Evolutionary conservation across 1,140 invertebrate genomes (phyloP).

Genomic region (Hylaeus volcanicus): DNA sequence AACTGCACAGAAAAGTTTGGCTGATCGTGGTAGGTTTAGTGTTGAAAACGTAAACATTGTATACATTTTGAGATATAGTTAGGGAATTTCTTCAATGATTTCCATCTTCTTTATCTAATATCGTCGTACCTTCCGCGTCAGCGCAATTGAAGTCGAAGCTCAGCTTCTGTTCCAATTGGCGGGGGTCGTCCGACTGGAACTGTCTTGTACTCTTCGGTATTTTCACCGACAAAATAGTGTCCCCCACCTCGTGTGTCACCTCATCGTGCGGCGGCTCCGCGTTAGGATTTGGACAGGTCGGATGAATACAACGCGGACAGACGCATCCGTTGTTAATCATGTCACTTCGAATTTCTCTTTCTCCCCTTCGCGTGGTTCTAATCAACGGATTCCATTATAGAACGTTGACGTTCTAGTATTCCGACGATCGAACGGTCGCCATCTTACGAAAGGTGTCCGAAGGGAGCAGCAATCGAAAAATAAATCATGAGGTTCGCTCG

Average conservation of each 20-base stretch:
- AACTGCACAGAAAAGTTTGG: too few relatives aligned
- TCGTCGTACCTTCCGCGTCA: constrained; percentile 51
- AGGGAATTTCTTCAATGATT: too few relatives aligned
- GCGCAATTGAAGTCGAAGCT: constrained; percentile 50
- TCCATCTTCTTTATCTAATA: background rate
- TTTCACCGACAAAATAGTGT: constrained; percentile 66
- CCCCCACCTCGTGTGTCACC: constrained; percentile 57
- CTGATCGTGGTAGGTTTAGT: too few relatives aligned
- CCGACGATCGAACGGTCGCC: background rate
- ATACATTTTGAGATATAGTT: too few relatives aligned
- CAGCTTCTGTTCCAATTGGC: background rate
- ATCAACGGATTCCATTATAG: background rate
- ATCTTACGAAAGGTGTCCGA: constrained; percentile 2
- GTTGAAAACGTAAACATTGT: too few relatives aligned
- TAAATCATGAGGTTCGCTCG: too few relatives aligned
- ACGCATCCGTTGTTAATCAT: constrained; percentile 23
- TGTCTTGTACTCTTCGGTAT: constrained; percentile 55
- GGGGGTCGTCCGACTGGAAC: background rate
- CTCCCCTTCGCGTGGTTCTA: too few relatives aligned
- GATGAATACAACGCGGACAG: constrained; percentile 19
- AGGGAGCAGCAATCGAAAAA: background rate
- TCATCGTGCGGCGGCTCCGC: constrained; percentile 54
- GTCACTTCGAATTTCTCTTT: background rate
- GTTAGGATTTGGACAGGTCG: constrained; percentile 10
- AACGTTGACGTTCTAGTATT: background rate